phyloP scores from a whole-genome alignment of 2,113 vertebrate genomes.

The Lontra canadensis region DNA sequence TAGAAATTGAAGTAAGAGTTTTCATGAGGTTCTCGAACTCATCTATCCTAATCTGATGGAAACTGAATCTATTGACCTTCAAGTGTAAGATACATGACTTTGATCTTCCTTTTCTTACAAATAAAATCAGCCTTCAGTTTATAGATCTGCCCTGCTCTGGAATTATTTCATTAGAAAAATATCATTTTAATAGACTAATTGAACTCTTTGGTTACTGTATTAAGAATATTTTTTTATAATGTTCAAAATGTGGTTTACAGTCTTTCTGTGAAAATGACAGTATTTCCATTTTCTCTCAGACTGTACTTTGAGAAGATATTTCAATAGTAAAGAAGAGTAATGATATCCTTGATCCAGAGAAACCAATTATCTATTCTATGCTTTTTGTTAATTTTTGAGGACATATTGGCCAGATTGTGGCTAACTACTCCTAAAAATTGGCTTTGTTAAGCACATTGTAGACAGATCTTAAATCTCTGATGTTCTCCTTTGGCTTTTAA shows the following conservation, averaged over 20 bases:
- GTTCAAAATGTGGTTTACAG: neutral
- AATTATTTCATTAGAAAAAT: neutral
- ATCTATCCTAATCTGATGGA: constrained; percentile 70
- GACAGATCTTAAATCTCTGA: neutral
- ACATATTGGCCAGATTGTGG: neutral
- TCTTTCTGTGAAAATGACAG: neutral
- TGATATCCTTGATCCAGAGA: neutral
- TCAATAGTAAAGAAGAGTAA: neutral
- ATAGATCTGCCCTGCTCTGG: neutral
- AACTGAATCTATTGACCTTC: constrained; percentile 69
- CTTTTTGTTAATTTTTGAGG: neutral
- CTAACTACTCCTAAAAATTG: neutral
- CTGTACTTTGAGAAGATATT: neutral
- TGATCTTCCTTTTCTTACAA: constrained; percentile 36
- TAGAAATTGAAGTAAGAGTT: constrained; percentile 54
- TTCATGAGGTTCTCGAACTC: constrained; percentile 60
- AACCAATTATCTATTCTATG: neutral
- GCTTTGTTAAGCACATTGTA: neutral
- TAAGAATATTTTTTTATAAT: constrained; percentile 5
- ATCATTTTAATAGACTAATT: neutral
- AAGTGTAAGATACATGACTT: neutral
- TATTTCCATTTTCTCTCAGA: neutral
- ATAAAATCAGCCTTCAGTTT: neutral
- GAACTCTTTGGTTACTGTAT: neutral
- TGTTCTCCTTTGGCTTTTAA: neutral